Conservation (phyloP, 2,888 invertebrate species). For the Harpalus rufipes region DNA sequence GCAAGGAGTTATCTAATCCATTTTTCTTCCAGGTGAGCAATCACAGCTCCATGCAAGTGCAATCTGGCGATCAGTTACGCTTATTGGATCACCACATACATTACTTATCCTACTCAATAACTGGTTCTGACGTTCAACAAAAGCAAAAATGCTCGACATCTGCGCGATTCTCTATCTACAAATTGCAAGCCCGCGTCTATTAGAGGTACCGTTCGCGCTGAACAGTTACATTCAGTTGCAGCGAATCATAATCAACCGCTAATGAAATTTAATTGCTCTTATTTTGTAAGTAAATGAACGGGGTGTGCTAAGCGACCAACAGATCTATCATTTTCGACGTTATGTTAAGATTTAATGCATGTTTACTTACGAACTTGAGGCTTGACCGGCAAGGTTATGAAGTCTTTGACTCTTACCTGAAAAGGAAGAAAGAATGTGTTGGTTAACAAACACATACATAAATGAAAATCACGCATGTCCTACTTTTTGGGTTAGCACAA, state of each 20-base stretch:
- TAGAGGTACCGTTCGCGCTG: conserved; percentile 14
- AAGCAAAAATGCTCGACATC: conserved; percentile 40
- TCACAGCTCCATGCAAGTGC: conserved; percentile 29
- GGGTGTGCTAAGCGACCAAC: background rate
- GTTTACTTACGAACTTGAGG: conserved; percentile 3
- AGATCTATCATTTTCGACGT: conserved; percentile 23
- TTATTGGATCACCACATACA: conserved; percentile 53
- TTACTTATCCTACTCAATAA: conserved; percentile 56
- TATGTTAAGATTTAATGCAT: background rate
- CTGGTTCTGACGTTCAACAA: conserved; percentile 42
- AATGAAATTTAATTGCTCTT: conserved; percentile 48
- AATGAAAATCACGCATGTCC: too few species aligned
- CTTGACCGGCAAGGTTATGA: background rate
- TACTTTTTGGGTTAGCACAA: too few species aligned
- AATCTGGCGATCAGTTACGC: conserved; percentile 43
- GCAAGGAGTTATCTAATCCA: conserved; percentile 25
- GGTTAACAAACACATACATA: too few species aligned
- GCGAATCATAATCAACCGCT: conserved; percentile 9
- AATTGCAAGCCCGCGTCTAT: conserved; percentile 24
- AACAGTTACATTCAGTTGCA: conserved; percentile 15
- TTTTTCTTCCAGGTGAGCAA: conserved; percentile 14
- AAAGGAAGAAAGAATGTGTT: conserved; percentile 3
- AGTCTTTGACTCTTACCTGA: conserved; percentile 16
- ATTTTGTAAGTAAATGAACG: conserved; percentile 7
- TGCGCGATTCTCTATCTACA: conserved; percentile 42